A percentile compares a stretch with the other conserved stretches of the same genome.
Conservation (phyloP, 2,113 vertebrate genomes). For the Chaetorhynchus papuensis region DNA sequence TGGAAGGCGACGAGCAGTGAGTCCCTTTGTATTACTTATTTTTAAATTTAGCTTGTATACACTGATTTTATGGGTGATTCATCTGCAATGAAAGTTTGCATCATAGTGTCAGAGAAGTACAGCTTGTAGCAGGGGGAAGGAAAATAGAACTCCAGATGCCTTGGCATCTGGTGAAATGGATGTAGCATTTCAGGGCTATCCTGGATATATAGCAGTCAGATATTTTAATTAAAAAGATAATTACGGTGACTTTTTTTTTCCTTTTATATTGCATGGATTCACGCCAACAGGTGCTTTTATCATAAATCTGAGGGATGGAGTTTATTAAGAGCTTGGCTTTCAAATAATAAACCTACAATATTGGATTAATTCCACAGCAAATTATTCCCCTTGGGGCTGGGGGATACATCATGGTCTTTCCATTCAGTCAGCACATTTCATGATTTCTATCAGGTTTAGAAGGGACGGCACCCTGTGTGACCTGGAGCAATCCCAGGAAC, state of each 20-base stretch:
- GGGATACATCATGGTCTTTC: background rate
- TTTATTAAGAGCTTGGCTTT: background rate
- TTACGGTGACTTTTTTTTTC: background rate
- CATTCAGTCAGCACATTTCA: background rate
- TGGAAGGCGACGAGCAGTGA: background rate
- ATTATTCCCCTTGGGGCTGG: background rate
- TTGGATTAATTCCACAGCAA: background rate
- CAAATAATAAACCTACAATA: background rate
- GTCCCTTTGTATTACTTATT: background rate
- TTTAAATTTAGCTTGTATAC: background rate
- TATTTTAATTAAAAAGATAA: constrained; percentile 4
- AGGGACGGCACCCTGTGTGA: background rate
- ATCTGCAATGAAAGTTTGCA: background rate
- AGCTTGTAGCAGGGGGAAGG: background rate
- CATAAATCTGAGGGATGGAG: background rate
- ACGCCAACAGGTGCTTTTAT: background rate
- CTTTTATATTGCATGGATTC: background rate
- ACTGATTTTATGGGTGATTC: background rate
- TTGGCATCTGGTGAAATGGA: background rate
- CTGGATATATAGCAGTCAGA: background rate
- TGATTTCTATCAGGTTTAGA: background rate
- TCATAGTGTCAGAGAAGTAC: background rate
- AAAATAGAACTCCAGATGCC: background rate
- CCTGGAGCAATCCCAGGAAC: background rate
- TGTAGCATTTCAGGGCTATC: background rate